phyloP scores from a whole-genome alignment of 2,888 invertebrate species.

The Choreutis nemorana region DNA sequence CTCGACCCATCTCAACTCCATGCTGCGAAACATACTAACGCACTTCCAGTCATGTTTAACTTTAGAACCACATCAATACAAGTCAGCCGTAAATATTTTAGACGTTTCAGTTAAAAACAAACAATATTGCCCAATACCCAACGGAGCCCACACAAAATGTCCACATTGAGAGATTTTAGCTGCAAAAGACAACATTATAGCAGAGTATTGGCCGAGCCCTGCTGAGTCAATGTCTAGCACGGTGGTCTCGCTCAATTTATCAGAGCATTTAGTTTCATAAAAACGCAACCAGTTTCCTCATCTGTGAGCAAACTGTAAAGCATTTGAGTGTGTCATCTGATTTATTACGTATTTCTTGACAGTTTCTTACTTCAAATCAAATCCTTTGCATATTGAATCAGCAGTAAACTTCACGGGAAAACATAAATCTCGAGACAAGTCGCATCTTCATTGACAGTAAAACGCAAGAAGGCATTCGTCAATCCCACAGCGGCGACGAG shows the following conservation, averaged over 20 bases:
- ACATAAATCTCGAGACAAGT: constrained; percentile 44
- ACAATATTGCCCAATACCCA: constrained; percentile 27
- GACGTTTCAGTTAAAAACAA: constrained; percentile 29
- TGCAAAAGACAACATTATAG: too few species aligned
- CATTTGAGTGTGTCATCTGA: too few species aligned
- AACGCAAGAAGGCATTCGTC: constrained; percentile 47
- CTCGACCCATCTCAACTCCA: constrained; percentile 45
- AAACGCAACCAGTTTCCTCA: too few species aligned
- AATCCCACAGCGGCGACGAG: constrained; percentile 38
- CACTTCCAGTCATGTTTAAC: constrained; percentile 43
- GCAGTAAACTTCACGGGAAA: constrained; percentile 44
- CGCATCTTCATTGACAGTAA: constrained; percentile 38
- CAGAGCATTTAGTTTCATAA: too few species aligned
- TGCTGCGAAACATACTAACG: constrained; percentile 60
- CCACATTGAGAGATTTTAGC: too few species aligned
- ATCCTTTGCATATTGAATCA: constrained; percentile 29
- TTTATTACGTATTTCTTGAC: too few species aligned
- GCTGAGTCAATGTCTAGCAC: too few species aligned
- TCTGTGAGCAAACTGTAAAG: too few species aligned
- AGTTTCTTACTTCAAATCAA: constrained; percentile 14
- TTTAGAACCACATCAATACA: constrained; percentile 45
- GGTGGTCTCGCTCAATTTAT: too few species aligned
- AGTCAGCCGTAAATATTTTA: constrained; percentile 23
- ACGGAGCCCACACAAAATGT: constrained; percentile 24
- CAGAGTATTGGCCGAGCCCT: too few species aligned